Evolutionary conservation across 2,113 vertebrate genomes (phyloP).

Genomic region (Leptobrachium ailaonicum): DNA sequence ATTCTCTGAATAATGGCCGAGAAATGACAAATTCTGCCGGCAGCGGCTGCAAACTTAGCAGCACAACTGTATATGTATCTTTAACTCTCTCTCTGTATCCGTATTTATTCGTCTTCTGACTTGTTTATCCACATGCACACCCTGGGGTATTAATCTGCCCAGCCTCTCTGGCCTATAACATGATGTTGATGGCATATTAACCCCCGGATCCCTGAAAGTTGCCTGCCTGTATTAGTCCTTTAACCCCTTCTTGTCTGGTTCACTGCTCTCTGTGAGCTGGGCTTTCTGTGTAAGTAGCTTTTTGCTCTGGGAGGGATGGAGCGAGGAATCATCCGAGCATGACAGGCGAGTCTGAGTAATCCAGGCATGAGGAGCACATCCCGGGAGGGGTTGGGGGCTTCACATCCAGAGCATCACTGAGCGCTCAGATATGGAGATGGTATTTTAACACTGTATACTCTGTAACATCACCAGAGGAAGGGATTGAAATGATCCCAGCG

Average conservation of each 20-base stretch:
- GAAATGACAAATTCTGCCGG: no score
- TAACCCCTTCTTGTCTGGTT: neutral
- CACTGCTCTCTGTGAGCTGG: neutral
- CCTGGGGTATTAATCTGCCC: no score
- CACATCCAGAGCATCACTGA: neutral
- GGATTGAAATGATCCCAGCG: slow-evolving; percentile 3
- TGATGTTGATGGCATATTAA: no score
- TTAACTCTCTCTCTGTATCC: no score
- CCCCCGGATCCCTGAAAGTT: neutral
- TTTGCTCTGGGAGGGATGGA: neutral
- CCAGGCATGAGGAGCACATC: neutral
- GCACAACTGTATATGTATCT: no score
- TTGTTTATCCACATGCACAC: no score
- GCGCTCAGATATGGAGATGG: no score
- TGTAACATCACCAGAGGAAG: neutral
- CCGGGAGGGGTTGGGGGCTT: neutral
- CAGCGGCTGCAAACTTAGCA: no score
- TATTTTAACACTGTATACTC: no score
- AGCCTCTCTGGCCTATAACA: no score
- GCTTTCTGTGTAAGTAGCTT: neutral
- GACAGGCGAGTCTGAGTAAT: neutral
- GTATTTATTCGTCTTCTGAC: no score
- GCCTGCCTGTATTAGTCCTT: neutral
- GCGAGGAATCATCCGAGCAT: slow-evolving; percentile 1
- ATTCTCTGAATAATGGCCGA: no score